phyloP scores from a whole-genome alignment of 2,888 invertebrate genomes.

The Pycnomerus fuliginosus region DNA sequence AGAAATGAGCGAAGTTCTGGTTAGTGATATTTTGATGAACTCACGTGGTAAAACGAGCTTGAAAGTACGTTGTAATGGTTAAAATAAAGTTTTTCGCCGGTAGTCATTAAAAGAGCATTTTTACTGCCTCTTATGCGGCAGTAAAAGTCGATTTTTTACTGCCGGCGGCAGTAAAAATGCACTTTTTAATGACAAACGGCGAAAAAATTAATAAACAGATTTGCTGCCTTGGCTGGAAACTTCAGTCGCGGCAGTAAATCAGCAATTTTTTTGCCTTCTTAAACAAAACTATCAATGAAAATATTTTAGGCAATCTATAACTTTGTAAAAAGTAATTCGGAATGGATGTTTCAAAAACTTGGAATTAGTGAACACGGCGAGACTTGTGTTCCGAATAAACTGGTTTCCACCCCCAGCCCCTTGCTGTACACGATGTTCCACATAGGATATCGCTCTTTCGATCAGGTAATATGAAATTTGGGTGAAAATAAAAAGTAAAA shows the following conservation, averaged over 20 bases:
- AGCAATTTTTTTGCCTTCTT: too few species aligned
- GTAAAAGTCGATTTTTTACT: too few species aligned
- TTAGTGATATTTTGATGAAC: conserved; percentile 64
- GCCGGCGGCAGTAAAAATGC: too few species aligned
- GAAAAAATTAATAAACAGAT: too few species aligned
- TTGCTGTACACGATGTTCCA: conserved; percentile 78
- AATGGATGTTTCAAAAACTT: conserved; percentile 66
- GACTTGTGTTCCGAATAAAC: conserved; percentile 45
- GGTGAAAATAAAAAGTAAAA: neutral
- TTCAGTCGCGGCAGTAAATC: too few species aligned
- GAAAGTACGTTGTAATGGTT: conserved; percentile 53
- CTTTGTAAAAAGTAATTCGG: conserved; percentile 68
- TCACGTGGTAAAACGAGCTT: conserved; percentile 59
- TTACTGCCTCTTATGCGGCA: too few species aligned
- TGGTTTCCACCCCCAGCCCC: conserved; percentile 51
- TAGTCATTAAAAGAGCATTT: too few species aligned
- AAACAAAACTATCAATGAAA: too few species aligned
- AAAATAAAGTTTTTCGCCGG: too few species aligned
- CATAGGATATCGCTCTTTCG: conserved; percentile 72
- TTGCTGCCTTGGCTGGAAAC: too few species aligned
- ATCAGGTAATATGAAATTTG: conserved; percentile 60
- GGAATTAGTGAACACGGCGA: conserved; percentile 50
- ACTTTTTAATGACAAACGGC: too few species aligned
- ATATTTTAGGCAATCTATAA: conserved; percentile 67
- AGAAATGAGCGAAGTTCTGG: conserved; percentile 58